A percentile compares a stretch with the other conserved stretches of the same genome.
Evolutionary conservation across 2,113 vertebrate genomes (phyloP).

Genomic region (Hiodon alosoides): DNA sequence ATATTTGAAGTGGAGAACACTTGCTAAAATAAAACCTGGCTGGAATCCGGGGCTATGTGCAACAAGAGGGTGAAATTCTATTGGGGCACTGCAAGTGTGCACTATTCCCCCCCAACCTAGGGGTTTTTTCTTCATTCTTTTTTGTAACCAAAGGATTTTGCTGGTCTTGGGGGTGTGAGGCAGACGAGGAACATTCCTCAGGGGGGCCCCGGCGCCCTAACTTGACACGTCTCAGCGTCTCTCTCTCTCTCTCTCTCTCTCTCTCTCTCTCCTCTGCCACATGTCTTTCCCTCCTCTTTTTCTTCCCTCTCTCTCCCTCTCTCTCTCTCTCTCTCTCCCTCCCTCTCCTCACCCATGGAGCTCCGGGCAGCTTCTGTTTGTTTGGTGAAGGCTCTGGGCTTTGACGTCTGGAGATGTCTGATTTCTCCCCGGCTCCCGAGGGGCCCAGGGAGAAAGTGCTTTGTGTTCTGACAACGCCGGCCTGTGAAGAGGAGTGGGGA

Average conservation of each 20-base stretch:
- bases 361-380: slow-evolving; percentile 36
- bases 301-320: slow-evolving; percentile 34
- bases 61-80: slow-evolving; percentile 35
- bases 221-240: slow-evolving; percentile 70
- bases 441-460: slow-evolving; percentile 58
- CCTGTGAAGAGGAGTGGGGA: slow-evolving; percentile 43
- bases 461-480: slow-evolving; percentile 62
- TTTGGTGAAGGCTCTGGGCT: slow-evolving; percentile 42
- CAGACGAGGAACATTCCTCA: slow-evolving; percentile 74
- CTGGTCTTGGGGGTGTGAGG: slow-evolving; percentile 51
- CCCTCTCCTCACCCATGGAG: slow-evolving; percentile 21
- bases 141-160: slow-evolving; percentile 39
- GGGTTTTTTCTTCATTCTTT: slow-evolving; percentile 37
- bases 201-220: slow-evolving; percentile 69
- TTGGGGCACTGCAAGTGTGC: slow-evolving; percentile 33
- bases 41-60: slow-evolving; percentile 29
- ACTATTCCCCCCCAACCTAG: slow-evolving; percentile 22
- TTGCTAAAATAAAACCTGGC: slow-evolving; percentile 20
- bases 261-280: slow-evolving; percentile 29
- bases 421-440: slow-evolving; percentile 62
- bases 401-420: slow-evolving; percentile 57
- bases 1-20: slow-evolving; percentile 31
- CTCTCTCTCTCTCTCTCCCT: slow-evolving; percentile 14
- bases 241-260: slow-evolving; percentile 54
- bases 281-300: not conserved